A percentile compares a stretch with the other conserved stretches of the same genome.
Conservation (phyloP, 2,888 invertebrate species). For the Caenorhabditis angaria region DNA sequence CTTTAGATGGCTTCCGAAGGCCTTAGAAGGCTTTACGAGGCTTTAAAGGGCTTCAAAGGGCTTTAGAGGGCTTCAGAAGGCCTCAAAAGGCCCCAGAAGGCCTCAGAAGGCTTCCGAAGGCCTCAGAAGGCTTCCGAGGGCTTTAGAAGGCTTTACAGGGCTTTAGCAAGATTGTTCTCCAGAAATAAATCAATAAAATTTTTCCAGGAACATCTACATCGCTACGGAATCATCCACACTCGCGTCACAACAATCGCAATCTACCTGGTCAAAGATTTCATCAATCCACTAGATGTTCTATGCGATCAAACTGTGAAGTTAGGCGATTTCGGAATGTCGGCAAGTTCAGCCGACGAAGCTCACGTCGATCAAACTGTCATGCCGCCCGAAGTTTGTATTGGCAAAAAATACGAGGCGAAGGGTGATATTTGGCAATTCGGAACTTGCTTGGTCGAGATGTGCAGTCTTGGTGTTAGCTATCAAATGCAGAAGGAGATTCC, state of each 20-base stretch:
- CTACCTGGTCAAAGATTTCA: conserved; percentile 38
- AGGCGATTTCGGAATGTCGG: conserved; percentile 44
- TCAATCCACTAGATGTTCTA: conserved; percentile 41
- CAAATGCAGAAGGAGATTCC: conserved; percentile 38
- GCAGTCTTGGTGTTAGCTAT: conserved; percentile 32
- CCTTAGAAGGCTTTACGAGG: too few relatives aligned
- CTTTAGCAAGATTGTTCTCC: too few relatives aligned
- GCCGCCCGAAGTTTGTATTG: conserved; percentile 48
- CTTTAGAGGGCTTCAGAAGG: too few relatives aligned
- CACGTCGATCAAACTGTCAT: conserved; percentile 28
- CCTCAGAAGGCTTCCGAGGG: too few relatives aligned
- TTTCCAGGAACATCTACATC: conserved; percentile 34
- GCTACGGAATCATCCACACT: conserved; percentile 39
- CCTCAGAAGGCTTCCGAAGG: too few relatives aligned
- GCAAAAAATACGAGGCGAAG: conserved; percentile 40
- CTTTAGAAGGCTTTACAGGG: too few relatives aligned
- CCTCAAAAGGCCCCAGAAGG: too few relatives aligned
- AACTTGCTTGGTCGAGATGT: conserved; percentile 46
- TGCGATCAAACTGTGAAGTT: conserved; percentile 50
- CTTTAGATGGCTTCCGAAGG: too few relatives aligned
- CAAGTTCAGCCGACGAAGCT: conserved; percentile 17
- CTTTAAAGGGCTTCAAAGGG: too few relatives aligned
- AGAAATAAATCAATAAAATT: not conserved
- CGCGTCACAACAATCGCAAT: conserved; percentile 40
- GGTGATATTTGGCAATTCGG: conserved; percentile 56